Base-by-base conservation (phyloP, 2,797 vertebrate species). In the Phalloptychus januarius region DNA sequence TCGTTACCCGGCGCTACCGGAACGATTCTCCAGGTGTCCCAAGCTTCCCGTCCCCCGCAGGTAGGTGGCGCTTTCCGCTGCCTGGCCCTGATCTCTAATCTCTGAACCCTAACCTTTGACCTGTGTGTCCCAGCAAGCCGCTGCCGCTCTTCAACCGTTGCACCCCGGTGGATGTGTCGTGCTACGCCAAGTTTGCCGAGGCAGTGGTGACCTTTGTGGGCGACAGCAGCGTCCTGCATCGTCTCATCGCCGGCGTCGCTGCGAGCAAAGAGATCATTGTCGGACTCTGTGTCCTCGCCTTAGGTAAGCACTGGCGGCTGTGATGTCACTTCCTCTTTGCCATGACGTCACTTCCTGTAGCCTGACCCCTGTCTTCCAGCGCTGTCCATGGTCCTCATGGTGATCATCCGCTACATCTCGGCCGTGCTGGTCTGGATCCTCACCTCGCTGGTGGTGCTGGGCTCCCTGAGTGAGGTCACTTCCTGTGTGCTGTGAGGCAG, bases 221-320 rank as follows among this genome's bases (percentile, higher is more conserved):
- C 83, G 98, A 99, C 92, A 97, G 97, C 96, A 97, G 97, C 94
- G 95, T 98, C 90, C 96, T 99, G 94, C 98, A 99, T 94, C 97
- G 97, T 77, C 96, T 99, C 93, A 98, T 99, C 91, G 97, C 97
- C 81, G 97, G 98, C 83, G 97, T 99, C 87, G 97, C 97, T 80
- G 97, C 97, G 95, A 99, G 97, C 94, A 99, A 98, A 95, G 98
- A 99, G 94, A 97, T 99, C 96, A 99, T 99, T 96, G 95, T 98
- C 84, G 98, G 98, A 91, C 97, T 99, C 94, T 99, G 98, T 91
- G 95, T 99, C 83, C 96, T 99, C 74, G 98, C 98, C 83, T 96
- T 99, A 95, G 97, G 98, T 99, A 79, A 93, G 86, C n/a, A 69
- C 38, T 45, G 8, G 8, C 15, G 48, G 25, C 28, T 7, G 2